A percentile compares a stretch with the other conserved stretches of the same genome.
Conservation (phyloP, 1,140 invertebrate genomes). For the Heliconius congener region DNA sequence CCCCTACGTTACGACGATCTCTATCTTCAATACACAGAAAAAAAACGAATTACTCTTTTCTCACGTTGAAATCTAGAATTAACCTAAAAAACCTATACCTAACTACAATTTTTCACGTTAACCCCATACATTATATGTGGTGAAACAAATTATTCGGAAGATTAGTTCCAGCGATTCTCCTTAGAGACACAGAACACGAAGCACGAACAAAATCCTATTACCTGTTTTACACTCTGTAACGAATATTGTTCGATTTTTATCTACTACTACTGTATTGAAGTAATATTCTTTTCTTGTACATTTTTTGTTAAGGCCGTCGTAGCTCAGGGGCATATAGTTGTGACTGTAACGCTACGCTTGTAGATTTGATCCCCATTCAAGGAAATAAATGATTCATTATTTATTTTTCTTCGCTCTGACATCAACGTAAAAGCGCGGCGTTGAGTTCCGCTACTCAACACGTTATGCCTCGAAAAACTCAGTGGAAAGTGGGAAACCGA, state of each 20-base stretch:
- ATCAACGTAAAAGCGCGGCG: too few relatives aligned
- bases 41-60: background rate
- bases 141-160: constrained; percentile 2
- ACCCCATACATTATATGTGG: background rate
- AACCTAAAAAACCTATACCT: background rate
- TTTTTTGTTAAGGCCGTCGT: too few relatives aligned
- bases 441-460: too few relatives aligned
- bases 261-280: background rate
- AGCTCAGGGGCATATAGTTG: too few relatives aligned
- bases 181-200: background rate
- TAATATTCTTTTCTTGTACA: background rate
- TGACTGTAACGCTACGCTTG: too few relatives aligned
- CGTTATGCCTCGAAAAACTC: too few relatives aligned
- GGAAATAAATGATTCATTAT: too few relatives aligned
- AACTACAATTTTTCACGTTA: background rate
- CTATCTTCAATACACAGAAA: background rate
- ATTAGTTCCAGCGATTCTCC: constrained; percentile 1
- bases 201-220: constrained; percentile 12
- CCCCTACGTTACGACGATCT: too few relatives aligned
- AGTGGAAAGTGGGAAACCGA: too few relatives aligned
- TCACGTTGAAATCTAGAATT: background rate
- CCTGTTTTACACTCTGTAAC: background rate
- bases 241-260: background rate
- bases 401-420: too few relatives aligned
- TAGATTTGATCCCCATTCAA: too few relatives aligned